Conservation (phyloP, 2,888 invertebrate genomes). For the Chaetogeoica ovagalla region DNA sequence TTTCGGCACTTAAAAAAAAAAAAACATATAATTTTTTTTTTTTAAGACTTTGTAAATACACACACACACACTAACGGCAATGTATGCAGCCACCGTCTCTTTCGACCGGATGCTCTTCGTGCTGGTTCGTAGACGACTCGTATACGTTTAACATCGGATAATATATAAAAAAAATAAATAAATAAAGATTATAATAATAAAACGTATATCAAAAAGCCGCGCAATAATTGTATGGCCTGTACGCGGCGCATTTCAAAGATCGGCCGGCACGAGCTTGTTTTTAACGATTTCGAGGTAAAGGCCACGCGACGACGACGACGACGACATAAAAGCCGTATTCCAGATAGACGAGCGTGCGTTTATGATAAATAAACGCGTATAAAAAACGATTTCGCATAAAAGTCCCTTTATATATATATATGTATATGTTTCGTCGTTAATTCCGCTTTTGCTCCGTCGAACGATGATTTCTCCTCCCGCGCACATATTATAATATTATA, state of each 20-base stretch:
- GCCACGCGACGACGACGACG: neutral
- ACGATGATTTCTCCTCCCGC: neutral
- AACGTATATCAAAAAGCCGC: slow-evolving; percentile 19
- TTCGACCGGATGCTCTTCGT: too few relatives aligned
- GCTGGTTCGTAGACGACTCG: slow-evolving; percentile 17
- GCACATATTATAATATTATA: too few relatives aligned
- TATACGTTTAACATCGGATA: slow-evolving; percentile 5
- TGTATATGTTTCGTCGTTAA: slow-evolving; percentile 39
- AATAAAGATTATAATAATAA: too few relatives aligned
- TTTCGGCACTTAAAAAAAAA: slow-evolving; percentile 36
- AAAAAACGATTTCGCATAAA: slow-evolving; percentile 19
- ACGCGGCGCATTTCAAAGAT: slow-evolving; percentile 1
- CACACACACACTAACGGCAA: too few relatives aligned
- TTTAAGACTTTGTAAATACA: neutral
- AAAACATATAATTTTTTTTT: slow-evolving; percentile 5
- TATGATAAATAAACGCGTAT: neutral
- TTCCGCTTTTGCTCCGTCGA: slow-evolving; percentile 1
- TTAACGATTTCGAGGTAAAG: slow-evolving; percentile 18
- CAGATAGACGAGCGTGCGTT: too few relatives aligned
- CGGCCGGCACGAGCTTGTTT: slow-evolving; percentile 12
- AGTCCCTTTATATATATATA: slow-evolving; percentile 27
- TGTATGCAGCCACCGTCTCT: neutral
- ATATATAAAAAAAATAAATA: neutral
- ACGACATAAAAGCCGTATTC: too few relatives aligned
- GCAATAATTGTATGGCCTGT: slow-evolving; percentile 21